A percentile compares a stretch with the other conserved stretches of the same genome.
Evolutionary conservation across 2,797 vertebrate species (phyloP).

Genomic region (Myotis pilosus): DNA sequence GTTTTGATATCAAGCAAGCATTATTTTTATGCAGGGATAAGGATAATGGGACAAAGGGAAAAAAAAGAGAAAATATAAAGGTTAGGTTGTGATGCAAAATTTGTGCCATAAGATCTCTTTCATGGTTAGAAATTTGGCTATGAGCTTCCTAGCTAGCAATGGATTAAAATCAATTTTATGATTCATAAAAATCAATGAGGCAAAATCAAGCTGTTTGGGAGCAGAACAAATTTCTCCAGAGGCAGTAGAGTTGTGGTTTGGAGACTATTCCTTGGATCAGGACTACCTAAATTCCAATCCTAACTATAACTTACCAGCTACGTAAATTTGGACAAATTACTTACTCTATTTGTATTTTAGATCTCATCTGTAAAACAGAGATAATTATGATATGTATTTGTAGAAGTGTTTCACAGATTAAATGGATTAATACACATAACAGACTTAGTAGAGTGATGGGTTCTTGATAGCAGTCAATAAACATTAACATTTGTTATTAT

Average conservation of each 20-base stretch:
- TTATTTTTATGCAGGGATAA: too few species aligned
- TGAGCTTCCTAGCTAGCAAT: too few species aligned
- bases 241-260: neutral
- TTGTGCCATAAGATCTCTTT: too few species aligned
- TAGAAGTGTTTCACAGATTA: conserved; percentile 5
- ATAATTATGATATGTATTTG: neutral
- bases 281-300: neutral
- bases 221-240: neutral
- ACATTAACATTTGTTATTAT: conserved; percentile 1
- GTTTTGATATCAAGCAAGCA: too few species aligned
- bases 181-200: conserved; percentile 9
- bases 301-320: neutral
- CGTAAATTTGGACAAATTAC: neutral
- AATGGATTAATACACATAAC: neutral
- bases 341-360: neutral
- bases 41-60: too few species aligned
- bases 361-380: neutral
- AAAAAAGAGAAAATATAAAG: too few species aligned
- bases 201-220: neutral
- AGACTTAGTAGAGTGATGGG: neutral
- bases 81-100: too few species aligned
- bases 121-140: too few species aligned
- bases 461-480: conserved; percentile 20
- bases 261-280: neutral
- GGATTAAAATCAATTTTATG: neutral